Percentiles rank a stretch among this genome's conserved stretches.
These are phyloP conservation scores for Cherax quadricarinatus DNA, from an alignment of 1,140 invertebrate genomes.

Conservation along the genomic window DNA sequence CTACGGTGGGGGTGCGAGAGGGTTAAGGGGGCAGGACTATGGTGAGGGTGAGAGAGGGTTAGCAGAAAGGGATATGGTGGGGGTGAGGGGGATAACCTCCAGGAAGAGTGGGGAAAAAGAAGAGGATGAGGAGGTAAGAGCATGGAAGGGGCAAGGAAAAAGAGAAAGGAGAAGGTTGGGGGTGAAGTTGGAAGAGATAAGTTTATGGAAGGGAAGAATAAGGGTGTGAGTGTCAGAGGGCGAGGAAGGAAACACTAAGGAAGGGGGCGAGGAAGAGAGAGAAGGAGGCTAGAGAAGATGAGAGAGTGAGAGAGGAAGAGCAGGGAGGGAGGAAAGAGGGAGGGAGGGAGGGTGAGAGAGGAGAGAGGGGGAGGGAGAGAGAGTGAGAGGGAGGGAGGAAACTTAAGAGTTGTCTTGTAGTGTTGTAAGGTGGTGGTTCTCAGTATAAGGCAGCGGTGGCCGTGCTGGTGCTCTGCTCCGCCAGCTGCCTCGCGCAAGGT, in stretches of 20 bases:
- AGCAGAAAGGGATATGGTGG: background rate
- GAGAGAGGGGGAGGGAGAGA: background rate
- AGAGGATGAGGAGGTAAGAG: background rate
- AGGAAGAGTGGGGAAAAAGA: background rate
- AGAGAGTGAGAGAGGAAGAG: background rate
- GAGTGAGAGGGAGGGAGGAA: background rate
- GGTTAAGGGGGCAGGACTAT: background rate
- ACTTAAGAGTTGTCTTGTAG: constrained; percentile 19
- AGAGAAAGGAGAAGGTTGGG: background rate
- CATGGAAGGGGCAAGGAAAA: background rate
- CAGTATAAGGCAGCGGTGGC: too few relatives aligned
- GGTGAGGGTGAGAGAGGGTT: background rate
- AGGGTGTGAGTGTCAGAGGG: background rate
- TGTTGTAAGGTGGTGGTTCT: constrained; percentile 6
- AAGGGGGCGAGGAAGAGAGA: constrained; percentile 21
- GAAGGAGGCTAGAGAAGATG: constrained; percentile 11
- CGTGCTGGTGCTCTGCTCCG: background rate
- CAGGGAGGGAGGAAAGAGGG: background rate
- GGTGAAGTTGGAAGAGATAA: background rate
- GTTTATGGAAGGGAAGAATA: background rate
- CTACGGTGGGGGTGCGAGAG: background rate
- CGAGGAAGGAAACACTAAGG: background rate
- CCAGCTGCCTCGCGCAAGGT: constrained; percentile 8
- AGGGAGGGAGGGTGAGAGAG: background rate
- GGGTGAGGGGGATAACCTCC: too few relatives aligned